These are phyloP conservation scores for Anniella stebbinsi DNA, from an alignment of 2,797 vertebrate genomes.

Conservation along the genomic window DNA sequence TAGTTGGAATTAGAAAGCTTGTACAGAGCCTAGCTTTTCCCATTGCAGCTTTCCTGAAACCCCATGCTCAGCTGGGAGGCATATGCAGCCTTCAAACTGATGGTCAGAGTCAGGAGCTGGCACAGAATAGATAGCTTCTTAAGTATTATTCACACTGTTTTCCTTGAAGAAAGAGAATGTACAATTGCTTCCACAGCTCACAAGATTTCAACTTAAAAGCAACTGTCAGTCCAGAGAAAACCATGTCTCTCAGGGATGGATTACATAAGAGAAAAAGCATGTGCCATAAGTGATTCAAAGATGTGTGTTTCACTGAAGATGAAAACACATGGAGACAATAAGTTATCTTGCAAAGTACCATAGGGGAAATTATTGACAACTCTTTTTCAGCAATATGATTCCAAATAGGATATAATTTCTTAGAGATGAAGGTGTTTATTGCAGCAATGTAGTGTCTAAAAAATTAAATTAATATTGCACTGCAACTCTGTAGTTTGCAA, in stretches of 20 bases:
- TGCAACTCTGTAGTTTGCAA: background rate
- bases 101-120: background rate
- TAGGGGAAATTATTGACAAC: background rate
- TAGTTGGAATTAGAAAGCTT: background rate
- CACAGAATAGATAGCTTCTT: background rate
- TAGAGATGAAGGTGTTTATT: background rate
- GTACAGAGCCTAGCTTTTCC: background rate
- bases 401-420: conserved; percentile 1
- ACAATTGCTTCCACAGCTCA: conserved; percentile 8
- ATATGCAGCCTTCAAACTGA: background rate
- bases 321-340: conserved; percentile 21
- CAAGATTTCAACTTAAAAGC: background rate
- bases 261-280: background rate
- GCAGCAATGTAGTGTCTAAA: conserved; percentile 2
- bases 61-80: background rate
- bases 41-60: background rate
- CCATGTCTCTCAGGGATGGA: background rate
- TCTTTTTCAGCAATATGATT: background rate
- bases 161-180: conserved; percentile 18
- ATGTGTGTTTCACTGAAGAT: background rate
- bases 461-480: background rate
- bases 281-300: background rate
- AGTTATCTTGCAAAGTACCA: conserved; percentile 10
- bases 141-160: background rate
- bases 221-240: background rate